Evolutionary conservation across 2,888 invertebrate species (phyloP), one percentile per base, ranked within the genome.

Genomic region (Tridacna gigas): DNA sequence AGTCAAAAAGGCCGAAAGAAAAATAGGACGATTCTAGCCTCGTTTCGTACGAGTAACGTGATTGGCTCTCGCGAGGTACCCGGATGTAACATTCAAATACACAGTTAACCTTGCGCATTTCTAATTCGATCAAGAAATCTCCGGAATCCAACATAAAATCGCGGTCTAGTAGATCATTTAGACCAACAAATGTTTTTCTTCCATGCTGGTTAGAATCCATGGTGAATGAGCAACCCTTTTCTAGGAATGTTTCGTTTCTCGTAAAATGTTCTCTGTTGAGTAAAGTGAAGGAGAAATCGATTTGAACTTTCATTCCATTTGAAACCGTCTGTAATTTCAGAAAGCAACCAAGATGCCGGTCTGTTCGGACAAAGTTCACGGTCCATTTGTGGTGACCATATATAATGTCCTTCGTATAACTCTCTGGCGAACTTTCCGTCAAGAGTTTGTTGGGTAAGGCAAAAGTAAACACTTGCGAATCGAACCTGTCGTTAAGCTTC

Each of bases 301-400:
- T 96, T 93, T 97, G 97, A 80, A 97, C 97, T 77, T 96, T 96
- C 95, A 97, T 96, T 82, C 97, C 97, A 88, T 97, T 96, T 90
- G 97, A 97, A 11, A 97, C 96, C 86, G 97, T 97, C 71, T 97
- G 96, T 96, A 97, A 97, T 78, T 97, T 97, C 90, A 97, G 95
- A 94, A 97, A 97, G 18, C 97, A 97, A 61, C 97, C 97, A 93
- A 97, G 92, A 87, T 97, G 97, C 93, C 97, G 96, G 93, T 97
- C 97, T 69, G 96, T 96, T 75, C 97, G 96, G 22, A 96, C 96
- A 95, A 97, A 97, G 63, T 97, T 97, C 89, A 97, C 97, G 37
- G 97, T 97, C 97, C 97, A 97, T 94, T 96, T 96, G 94, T 97
- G 97, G 94, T 97, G 97, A 76, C 97, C 97, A 95, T 97, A 97